Conservation (phyloP, 2,797 vertebrate genomes). For the Anabas testudineus region DNA sequence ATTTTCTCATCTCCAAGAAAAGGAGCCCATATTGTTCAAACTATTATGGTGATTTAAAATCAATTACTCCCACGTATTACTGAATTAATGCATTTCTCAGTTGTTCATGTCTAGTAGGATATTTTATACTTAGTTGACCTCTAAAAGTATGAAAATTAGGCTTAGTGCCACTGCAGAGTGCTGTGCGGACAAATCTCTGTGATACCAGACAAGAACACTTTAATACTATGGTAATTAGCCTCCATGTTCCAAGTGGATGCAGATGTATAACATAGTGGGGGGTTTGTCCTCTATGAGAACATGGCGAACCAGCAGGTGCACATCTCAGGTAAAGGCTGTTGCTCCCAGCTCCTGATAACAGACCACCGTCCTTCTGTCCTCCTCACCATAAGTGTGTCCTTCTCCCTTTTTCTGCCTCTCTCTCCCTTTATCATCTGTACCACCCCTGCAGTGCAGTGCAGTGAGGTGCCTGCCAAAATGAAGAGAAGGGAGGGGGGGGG, state of each 20-base stretch:
- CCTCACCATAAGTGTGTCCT: slow-evolving; percentile 20
- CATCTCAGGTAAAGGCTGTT: slow-evolving; percentile 64
- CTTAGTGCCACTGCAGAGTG: slow-evolving; percentile 31
- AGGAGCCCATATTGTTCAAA: neutral
- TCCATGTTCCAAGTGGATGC: slow-evolving; percentile 49
- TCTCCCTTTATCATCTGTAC: slow-evolving; percentile 57
- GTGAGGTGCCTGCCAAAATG: slow-evolving; percentile 61
- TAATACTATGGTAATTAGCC: slow-evolving; percentile 53
- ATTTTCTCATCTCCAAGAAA: neutral
- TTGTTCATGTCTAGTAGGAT: neutral
- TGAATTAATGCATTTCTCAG: neutral
- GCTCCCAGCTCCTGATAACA: slow-evolving; percentile 56
- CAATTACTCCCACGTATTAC: neutral
- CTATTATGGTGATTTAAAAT: neutral
- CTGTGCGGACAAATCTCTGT: slow-evolving; percentile 42
- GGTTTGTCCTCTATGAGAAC: slow-evolving; percentile 47
- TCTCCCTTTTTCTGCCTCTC: slow-evolving; percentile 27
- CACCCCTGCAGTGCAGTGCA: slow-evolving; percentile 49
- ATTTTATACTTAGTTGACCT: slow-evolving; percentile 35
- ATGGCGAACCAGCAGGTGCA: slow-evolving; percentile 71
- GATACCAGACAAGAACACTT: slow-evolving; percentile 52
- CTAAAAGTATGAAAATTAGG: slow-evolving; percentile 44
- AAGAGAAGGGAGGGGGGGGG: slow-evolving; percentile 40
- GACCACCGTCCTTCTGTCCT: neutral
- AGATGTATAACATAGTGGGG: slow-evolving; percentile 54